Conservation (phyloP, 2,888 invertebrate species). For the Drosophila percnosoma region DNA sequence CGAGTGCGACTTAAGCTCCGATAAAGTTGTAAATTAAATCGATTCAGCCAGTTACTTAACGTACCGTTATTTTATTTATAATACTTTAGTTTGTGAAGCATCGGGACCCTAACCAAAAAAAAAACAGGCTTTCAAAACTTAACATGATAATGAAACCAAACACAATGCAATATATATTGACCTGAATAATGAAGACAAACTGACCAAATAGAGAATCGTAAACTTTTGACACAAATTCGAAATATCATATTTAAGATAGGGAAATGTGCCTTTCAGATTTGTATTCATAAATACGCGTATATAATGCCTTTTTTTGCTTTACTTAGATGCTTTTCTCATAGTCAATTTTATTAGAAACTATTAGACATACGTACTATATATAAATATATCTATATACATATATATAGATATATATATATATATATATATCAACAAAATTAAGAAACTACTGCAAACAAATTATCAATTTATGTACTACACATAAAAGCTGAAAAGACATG, state of each 20-base stretch:
- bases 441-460: conserved; percentile 32
- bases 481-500: conserved; percentile 61
- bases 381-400: conserved; percentile 3
- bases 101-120: conserved; percentile 24
- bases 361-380: conserved; percentile 38
- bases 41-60: conserved; percentile 10
- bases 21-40: conserved; percentile 48
- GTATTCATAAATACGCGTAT: conserved; percentile 20
- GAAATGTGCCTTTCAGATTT: conserved; percentile 58
- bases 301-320: conserved; percentile 43
- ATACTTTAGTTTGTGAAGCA: conserved; percentile 24
- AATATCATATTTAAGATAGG: conserved; percentile 42
- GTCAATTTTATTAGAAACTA: conserved; percentile 50
- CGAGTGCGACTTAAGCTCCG: conserved; percentile 40
- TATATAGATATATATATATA: conserved; percentile 20
- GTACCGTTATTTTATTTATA: conserved; percentile 24
- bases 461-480: conserved; percentile 50
- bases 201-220: conserved; percentile 53
- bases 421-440: conserved; percentile 19
- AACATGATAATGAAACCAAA: conserved; percentile 33
- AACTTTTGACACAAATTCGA: conserved; percentile 45
- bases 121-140: conserved; percentile 19
- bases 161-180: conserved; percentile 50
- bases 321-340: conserved; percentile 40
- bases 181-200: conserved; percentile 50